Evolutionary conservation across 2,797 vertebrate genomes (phyloP), one percentile per base, ranked within the genome.

Genomic region (Leontopithecus rosalia): DNA sequence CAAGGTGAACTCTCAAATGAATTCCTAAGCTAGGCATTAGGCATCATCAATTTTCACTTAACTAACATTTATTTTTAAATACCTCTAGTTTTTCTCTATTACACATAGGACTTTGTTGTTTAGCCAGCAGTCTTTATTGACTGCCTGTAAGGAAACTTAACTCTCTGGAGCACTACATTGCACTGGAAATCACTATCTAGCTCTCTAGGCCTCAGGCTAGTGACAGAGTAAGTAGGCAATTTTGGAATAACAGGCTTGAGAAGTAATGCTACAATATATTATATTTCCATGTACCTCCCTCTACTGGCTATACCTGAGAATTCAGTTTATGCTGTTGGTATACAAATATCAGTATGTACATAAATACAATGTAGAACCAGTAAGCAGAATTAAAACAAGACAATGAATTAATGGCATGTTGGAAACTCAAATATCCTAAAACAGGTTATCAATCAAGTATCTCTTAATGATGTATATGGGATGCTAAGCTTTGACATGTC

Each of bases 231-330:
- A 82, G 4, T 17, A 75, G 24, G 39, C 46, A 91, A 86, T 92
- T 95, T 36, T 73, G 88, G 61, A 95, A 26, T 83, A 94, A 92
- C 1, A 84, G 77, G 43, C 5, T 22, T 77, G 39, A 48, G 17
- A 93, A 41, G 30, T 77, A 88, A 93, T 17, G 70, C 67, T 76
- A 81, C 19, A 67, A 93, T 88, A 90, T 91, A 94, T 88, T 93
- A 93, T 43, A 91, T 43, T 97, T 96, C 64, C 50, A 72, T 0
- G 92, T 19, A 94, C 19, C 91, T 91, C 92, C 97, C 88, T 97
- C 97, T 97, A 94, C 96, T 98, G 97, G 97, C 64, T 85, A 43
- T 76, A 55, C 81, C 7, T 93, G 90, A 90, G 77, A 96, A 92
- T 83, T 93, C 58, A 93, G 77, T 92, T 85, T 90, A 94, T 83